A percentile compares a stretch with the other conserved stretches of the same genome.
Evolutionary conservation across 2,888 invertebrate genomes (phyloP).

Genomic region (Ectemnius continuus): DNA sequence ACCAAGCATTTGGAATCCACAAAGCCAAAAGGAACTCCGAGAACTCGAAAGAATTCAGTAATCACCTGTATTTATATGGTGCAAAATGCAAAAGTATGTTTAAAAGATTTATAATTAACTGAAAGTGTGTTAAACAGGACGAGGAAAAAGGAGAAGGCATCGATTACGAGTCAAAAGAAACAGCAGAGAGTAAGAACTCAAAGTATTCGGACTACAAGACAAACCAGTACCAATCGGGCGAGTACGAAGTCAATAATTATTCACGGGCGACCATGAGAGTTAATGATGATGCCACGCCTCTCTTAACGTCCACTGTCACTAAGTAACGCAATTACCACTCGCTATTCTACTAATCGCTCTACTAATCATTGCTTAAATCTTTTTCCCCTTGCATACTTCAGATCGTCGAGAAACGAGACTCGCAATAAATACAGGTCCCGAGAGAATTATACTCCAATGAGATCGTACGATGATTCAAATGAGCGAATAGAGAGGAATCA

Average conservation of each 20-base stretch:
- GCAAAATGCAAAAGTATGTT: no score
- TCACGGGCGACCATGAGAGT: not conserved
- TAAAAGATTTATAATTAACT: no score
- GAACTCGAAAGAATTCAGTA: conserved; percentile 14
- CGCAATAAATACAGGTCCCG: not conserved
- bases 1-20: conserved; percentile 16
- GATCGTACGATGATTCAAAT: no score
- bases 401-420: not conserved
- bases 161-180: conserved; percentile 14
- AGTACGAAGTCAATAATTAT: conserved; percentile 5
- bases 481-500: no score
- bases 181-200: not conserved
- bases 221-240: conserved; percentile 15
- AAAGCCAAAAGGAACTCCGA: conserved; percentile 19
- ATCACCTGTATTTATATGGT: not conserved
- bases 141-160: not conserved
- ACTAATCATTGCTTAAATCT: not conserved
- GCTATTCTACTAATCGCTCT: not conserved
- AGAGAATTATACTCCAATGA: not conserved
- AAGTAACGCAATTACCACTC: not conserved
- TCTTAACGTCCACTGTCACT: not conserved
- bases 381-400: not conserved
- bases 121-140: no score
- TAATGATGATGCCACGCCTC: not conserved
- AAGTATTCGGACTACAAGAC: conserved; percentile 10